Evolutionary conservation across 2,888 invertebrate species (phyloP).

Genomic region (Plagodis dolabraria): DNA sequence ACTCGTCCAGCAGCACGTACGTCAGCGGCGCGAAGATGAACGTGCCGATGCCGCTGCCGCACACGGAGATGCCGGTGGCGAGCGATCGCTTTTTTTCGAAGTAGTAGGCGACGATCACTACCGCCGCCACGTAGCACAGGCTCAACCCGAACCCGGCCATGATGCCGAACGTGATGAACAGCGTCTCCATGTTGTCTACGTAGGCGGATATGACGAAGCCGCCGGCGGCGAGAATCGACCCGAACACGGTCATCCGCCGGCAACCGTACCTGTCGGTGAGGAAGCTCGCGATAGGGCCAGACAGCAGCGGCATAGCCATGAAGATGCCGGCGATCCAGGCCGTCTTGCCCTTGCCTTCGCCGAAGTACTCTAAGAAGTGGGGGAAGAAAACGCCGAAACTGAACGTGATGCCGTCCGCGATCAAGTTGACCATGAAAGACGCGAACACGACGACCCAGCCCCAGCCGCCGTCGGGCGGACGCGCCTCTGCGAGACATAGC

Average conservation of each 20-base stretch:
- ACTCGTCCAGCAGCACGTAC: conserved; percentile 89
- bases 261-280: conserved; percentile 94
- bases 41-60: conserved; percentile 95
- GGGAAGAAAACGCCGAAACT: conserved; percentile 96
- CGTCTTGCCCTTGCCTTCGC: conserved; percentile 93
- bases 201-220: conserved; percentile 92
- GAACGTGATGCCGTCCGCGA: conserved; percentile 96
- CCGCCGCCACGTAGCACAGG: conserved; percentile 95
- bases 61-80: conserved; percentile 94
- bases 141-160: conserved; percentile 94
- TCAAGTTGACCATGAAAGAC: conserved; percentile 94
- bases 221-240: conserved; percentile 89
- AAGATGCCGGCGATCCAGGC: conserved; percentile 96
- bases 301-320: conserved; percentile 95
- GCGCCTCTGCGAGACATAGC: conserved; percentile 86
- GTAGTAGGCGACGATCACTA: conserved; percentile 95
- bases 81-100: conserved; percentile 93
- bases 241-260: conserved; percentile 90
- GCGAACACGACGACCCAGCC: conserved; percentile 97
- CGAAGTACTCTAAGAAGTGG: conserved; percentile 93
- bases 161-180: conserved; percentile 93
- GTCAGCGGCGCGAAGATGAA: conserved; percentile 94
- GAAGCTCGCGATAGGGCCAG: conserved; percentile 93
- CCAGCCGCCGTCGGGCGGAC: conserved; percentile 95
- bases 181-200: conserved; percentile 89